Percentiles rank a stretch among this genome's conserved stretches.
These are phyloP conservation scores for Malaclemys terrapin DNA, from an alignment of 2,113 vertebrate genomes.

Conservation along the genomic window DNA sequence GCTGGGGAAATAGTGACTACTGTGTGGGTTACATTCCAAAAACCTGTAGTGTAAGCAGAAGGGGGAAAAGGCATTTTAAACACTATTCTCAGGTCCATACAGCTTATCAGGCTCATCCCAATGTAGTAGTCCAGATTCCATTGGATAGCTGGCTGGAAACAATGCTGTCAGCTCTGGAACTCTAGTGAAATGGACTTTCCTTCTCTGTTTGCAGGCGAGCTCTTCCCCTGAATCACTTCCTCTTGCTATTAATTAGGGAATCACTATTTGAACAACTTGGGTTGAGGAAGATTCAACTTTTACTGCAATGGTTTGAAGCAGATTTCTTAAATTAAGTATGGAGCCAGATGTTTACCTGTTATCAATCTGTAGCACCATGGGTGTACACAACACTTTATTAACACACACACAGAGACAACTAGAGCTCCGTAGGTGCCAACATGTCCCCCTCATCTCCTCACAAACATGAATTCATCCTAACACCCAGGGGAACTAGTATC, in stretches of 20 bases:
- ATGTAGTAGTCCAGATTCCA: not conserved
- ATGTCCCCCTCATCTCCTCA: not conserved
- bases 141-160: not conserved
- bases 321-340: not conserved
- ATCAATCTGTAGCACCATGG: not conserved
- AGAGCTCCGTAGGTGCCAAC: not conserved
- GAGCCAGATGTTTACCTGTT: not conserved
- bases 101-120: not conserved
- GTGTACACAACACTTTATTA: not conserved
- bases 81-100: not conserved
- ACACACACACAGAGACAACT: not conserved
- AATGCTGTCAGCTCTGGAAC: not conserved
- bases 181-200: not conserved
- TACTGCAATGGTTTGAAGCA: not conserved
- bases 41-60: accelerated
- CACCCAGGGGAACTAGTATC: not conserved
- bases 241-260: not conserved
- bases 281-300: not conserved
- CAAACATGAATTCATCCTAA: not conserved
- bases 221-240: not conserved
- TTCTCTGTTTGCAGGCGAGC: not conserved
- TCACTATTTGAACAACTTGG: not conserved
- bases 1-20: accelerated
- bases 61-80: accelerated
- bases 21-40: accelerated